Base-by-base conservation (phyloP, 2,888 invertebrate genomes). In the Drosophila kambysellisi region DNA sequence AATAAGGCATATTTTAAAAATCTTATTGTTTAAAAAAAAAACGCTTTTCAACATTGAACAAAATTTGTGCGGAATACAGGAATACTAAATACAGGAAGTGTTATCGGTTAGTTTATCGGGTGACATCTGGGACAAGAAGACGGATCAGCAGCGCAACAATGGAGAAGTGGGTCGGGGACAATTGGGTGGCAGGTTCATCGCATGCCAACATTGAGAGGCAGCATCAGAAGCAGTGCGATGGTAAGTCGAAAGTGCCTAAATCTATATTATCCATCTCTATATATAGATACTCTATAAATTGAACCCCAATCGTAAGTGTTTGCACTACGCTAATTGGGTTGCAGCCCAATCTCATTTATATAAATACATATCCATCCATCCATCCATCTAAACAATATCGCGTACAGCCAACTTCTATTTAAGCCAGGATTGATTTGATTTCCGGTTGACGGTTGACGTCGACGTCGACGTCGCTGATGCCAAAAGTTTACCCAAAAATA, bases 161-260 rank as follows among this genome's bases (percentile, higher is more conserved):
- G 74, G 69, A 74, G 43, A 74, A 74, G 29, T 12, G 48, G 51
- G 37, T 25, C 39, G 48, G 43, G 48, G 79, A 77, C 65, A 69
- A 79, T 51, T 78, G 79, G 64, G 35, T 51, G 35, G 69, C 76
- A 29, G 54, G 46, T 15, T 68, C 63, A 39, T 61, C 69, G 8
- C 64, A 79, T 61, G 68, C 50, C 32, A 79, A 65, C n/a, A 74
- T 74, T 46, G 79, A 77, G 29, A 48, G 37, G 1, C 64, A 79
- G 53, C 74, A 77, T 56, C 69, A 63, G 11, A 70, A 53, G 17
- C 58, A 74, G 11, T 59, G 65, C 20, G 59, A 62, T 53, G 79
- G 77, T 77, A 69, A 79, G 76, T 79, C 15, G 53, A 25, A 25
- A 46, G 12, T 46, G 20, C 12, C 7, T 0, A 20, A 46, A 46